Percentiles rank a stretch among this genome's conserved stretches.
Evolutionary conservation across 1,140 invertebrate genomes (phyloP).

Genomic region (Berghia stephanieae): DNA sequence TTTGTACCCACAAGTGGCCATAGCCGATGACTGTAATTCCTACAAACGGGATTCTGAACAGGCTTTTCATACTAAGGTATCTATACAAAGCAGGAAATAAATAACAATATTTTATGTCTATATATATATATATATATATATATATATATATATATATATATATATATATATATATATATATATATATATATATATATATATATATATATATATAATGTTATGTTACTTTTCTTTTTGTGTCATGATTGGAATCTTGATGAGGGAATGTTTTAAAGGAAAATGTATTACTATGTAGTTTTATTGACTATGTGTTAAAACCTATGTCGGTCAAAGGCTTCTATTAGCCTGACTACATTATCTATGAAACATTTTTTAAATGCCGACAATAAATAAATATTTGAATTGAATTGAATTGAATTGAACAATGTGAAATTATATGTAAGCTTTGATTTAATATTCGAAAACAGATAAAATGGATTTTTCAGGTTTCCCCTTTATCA

Average conservation of each 20-base stretch:
- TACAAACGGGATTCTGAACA: slow-evolving; percentile 90
- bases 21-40: slow-evolving; percentile 92
- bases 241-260: slow-evolving; percentile 60
- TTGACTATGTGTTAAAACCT: too few relatives aligned
- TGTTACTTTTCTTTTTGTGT: not conserved
- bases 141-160: not conserved
- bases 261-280: too few relatives aligned
- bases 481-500: too few relatives aligned
- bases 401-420: too few relatives aligned
- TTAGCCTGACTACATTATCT: too few relatives aligned
- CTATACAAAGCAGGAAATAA: not conserved
- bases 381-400: too few relatives aligned
- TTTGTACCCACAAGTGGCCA: slow-evolving; percentile 91
- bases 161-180: not conserved
- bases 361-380: too few relatives aligned
- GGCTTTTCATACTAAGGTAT: slow-evolving; percentile 87
- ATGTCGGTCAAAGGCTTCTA: too few relatives aligned
- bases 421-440: too few relatives aligned
- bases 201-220: not conserved
- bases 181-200: not conserved
- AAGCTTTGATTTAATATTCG: too few relatives aligned
- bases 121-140: not conserved
- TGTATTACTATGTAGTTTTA: too few relatives aligned
- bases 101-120: not conserved
- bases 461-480: too few relatives aligned